These are phyloP conservation scores for Buceros bicornis DNA, from an alignment of 2,797 vertebrate genomes.

Conservation along the genomic window DNA sequence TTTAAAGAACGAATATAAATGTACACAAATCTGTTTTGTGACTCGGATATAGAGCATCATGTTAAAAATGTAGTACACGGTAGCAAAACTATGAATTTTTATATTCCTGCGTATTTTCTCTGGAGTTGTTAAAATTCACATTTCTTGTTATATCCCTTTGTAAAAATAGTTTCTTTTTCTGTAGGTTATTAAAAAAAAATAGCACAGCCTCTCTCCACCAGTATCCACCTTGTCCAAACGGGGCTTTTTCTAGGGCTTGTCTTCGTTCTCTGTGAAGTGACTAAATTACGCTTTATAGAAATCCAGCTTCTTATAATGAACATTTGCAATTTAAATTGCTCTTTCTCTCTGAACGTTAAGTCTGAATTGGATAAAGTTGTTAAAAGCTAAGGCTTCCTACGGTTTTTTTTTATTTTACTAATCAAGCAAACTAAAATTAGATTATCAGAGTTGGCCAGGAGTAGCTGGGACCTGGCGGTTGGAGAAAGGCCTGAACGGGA, in stretches of 20 bases:
- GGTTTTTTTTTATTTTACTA: not conserved
- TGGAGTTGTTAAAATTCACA: not conserved
- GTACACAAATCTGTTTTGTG: constrained; percentile 16
- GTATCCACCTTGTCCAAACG: not conserved
- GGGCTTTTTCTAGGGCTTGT: not conserved
- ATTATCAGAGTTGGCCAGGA: not conserved
- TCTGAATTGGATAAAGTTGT: constrained; percentile 35
- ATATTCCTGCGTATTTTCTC: not conserved
- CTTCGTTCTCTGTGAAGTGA: not conserved
- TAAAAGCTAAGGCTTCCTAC: constrained; percentile 23
- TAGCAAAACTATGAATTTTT: not conserved
- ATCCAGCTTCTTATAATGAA: not conserved
- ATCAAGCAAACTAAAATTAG: constrained; percentile 29
- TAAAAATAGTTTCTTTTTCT: not conserved
- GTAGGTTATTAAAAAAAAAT: not conserved
- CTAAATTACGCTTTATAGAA: not conserved
- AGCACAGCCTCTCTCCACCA: not conserved
- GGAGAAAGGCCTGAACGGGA: not conserved
- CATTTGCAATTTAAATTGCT: constrained; percentile 54
- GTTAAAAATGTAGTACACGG: constrained; percentile 47
- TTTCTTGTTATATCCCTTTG: not conserved
- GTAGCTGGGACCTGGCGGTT: not conserved
- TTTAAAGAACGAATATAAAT: constrained; percentile 40
- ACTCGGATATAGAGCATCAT: not conserved
- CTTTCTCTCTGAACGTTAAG: constrained; percentile 25